Conservation (phyloP, 2,113 vertebrate species). For the Sphyrna mokarran region DNA sequence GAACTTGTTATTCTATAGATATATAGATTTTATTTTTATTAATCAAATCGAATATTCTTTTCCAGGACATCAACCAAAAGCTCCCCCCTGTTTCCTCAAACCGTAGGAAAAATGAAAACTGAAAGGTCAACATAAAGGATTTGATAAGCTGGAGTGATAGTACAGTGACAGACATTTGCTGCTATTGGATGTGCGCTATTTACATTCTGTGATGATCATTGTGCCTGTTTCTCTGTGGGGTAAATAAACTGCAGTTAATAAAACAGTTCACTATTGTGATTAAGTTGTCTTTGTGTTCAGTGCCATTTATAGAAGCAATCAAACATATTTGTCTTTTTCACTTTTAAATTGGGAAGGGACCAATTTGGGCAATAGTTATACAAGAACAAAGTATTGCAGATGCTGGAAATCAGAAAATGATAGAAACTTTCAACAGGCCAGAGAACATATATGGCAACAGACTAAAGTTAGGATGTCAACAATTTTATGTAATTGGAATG, state of each 20-base stretch:
- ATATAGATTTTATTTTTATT: not conserved
- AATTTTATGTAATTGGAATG: not conserved
- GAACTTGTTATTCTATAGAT: not conserved
- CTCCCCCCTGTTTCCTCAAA: not conserved
- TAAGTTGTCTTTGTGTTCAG: not conserved
- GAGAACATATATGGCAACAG: not conserved
- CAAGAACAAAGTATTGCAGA: not conserved
- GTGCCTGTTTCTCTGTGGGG: not conserved
- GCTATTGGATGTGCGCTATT: not conserved
- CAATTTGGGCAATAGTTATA: not conserved
- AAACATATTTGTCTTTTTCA: not conserved
- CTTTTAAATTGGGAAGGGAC: not conserved
- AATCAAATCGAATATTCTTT: constrained; percentile 17
- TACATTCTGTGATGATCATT: not conserved
- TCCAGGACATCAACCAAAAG: constrained; percentile 32
- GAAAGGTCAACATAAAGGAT: constrained; percentile 19
- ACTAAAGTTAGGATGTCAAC: not conserved
- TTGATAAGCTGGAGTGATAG: constrained; percentile 13
- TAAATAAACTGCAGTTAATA: constrained; percentile 20
- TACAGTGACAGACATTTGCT: no score
- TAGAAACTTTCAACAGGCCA: not conserved
- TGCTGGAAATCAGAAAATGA: not conserved
- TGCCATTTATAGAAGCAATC: not conserved
- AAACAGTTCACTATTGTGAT: not conserved
- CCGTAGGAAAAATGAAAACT: constrained; percentile 4